phyloP scores from a whole-genome alignment of 2,113 vertebrate genomes.

The Polypterus senegalus region DNA sequence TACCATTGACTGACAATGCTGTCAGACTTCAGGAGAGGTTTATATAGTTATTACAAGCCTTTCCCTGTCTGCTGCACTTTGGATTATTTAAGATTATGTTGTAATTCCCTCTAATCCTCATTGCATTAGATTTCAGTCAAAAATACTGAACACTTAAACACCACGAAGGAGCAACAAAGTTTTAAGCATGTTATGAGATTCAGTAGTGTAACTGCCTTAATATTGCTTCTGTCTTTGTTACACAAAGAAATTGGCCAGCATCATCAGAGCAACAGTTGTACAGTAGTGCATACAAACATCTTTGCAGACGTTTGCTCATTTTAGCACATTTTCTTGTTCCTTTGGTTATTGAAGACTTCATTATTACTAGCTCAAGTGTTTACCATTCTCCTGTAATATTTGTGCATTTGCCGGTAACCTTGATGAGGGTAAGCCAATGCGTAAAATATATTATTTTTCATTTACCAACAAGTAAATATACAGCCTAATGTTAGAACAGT shows the following conservation, averaged over 20 bases:
- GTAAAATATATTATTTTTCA: too few relatives aligned
- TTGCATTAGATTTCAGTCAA: conserved; percentile 97
- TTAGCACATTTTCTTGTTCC: too few relatives aligned
- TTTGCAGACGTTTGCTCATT: too few relatives aligned
- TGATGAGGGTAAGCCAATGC: too few relatives aligned
- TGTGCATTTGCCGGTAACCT: too few relatives aligned
- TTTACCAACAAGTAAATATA: too few relatives aligned
- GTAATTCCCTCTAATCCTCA: conserved; percentile 97
- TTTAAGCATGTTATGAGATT: conserved; percentile 72
- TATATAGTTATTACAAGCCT: conserved; percentile 85
- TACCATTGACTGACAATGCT: conserved; percentile 68
- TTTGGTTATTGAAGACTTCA: too few relatives aligned
- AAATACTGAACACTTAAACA: conserved; percentile 84
- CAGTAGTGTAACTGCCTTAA: conserved; percentile 52
- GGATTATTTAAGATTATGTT: conserved; percentile 99
- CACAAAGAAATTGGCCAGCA: conserved; percentile 19
- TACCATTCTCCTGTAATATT: too few relatives aligned
- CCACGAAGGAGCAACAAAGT: conserved; percentile 71
- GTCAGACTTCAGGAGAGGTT: conserved; percentile 70
- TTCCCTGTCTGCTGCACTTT: conserved; percentile 89
- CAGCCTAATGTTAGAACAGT: too few relatives aligned
- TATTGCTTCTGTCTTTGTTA: conserved; percentile 21
- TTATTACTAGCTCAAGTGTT: too few relatives aligned
- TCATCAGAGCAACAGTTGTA: conserved; percentile 20
- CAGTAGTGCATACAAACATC: too few relatives aligned